Conservation (phyloP, 2,113 vertebrate species). For the Muntiacus muntjak region DNA sequence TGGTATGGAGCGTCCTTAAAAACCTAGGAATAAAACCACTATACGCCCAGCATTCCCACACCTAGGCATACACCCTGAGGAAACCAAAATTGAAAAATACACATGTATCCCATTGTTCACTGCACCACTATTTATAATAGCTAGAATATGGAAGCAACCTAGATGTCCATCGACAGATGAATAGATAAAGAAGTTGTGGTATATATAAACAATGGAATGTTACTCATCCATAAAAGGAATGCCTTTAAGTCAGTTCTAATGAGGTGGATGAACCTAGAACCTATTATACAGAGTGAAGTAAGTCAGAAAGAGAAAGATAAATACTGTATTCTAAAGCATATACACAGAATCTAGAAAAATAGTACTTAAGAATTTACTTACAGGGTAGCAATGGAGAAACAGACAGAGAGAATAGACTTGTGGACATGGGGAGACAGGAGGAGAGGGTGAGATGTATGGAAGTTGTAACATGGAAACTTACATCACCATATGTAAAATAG, state of each 20-base stretch:
- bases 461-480: not conserved
- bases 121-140: not conserved
- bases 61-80: not conserved
- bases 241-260: not conserved
- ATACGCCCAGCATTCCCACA: not conserved
- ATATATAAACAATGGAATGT: not conserved
- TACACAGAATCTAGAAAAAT: not conserved
- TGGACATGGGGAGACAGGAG: not conserved
- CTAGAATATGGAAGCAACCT: too few species aligned
- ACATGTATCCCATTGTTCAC: not conserved
- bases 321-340: not conserved
- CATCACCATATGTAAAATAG: not conserved
- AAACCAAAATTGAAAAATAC: not conserved
- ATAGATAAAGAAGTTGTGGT: not conserved
- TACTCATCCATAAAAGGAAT: not conserved
- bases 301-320: not conserved
- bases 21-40: not conserved
- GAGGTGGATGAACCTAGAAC: not conserved
- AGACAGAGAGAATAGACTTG: not conserved
- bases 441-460: not conserved
- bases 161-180: not conserved
- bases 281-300: not conserved
- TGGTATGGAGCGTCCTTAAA: not conserved
- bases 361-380: not conserved
- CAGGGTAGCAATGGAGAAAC: not conserved